phyloP scores from a whole-genome alignment of 2,113 vertebrate genomes.

The Lynx canadensis region DNA sequence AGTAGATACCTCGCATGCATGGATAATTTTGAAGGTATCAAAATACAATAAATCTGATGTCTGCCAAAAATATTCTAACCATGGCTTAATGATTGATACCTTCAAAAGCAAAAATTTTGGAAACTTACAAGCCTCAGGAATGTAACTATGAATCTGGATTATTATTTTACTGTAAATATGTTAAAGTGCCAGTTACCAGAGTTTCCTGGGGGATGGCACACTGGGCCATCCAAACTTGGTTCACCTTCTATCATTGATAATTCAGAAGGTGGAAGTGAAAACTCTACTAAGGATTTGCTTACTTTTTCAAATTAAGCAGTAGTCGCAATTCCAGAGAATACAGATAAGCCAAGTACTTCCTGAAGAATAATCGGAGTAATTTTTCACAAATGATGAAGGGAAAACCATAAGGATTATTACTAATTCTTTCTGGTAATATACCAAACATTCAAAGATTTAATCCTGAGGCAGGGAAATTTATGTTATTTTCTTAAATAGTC shows the following conservation, averaged over 20 bases:
- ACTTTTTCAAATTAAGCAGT: slow-evolving; percentile 49
- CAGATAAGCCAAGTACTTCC: slow-evolving; percentile 17
- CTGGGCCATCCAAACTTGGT: not conserved
- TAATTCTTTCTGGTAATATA: slow-evolving; percentile 15
- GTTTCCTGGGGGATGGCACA: not conserved
- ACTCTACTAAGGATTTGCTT: slow-evolving; percentile 20
- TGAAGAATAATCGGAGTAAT: not conserved
- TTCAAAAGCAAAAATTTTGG: not conserved
- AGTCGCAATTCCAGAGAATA: not conserved
- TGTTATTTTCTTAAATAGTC: not conserved
- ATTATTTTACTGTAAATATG: slow-evolving; percentile 13
- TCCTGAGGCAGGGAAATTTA: not conserved
- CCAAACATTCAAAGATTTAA: not conserved
- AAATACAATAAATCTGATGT: slow-evolving; percentile 25
- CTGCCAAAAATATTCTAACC: not conserved
- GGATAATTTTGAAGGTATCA: slow-evolving; percentile 45
- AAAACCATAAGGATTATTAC: not conserved
- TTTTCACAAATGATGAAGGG: not conserved
- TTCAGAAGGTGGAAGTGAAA: not conserved
- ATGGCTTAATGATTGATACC: not conserved
- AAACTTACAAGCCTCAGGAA: not conserved
- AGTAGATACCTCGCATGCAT: not conserved
- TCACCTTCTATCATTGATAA: not conserved
- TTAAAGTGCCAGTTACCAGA: not conserved
- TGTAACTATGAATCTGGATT: not conserved